Evolutionary conservation across 2,888 invertebrate species (phyloP).

Genomic region (Lycophotia porphyrea): DNA sequence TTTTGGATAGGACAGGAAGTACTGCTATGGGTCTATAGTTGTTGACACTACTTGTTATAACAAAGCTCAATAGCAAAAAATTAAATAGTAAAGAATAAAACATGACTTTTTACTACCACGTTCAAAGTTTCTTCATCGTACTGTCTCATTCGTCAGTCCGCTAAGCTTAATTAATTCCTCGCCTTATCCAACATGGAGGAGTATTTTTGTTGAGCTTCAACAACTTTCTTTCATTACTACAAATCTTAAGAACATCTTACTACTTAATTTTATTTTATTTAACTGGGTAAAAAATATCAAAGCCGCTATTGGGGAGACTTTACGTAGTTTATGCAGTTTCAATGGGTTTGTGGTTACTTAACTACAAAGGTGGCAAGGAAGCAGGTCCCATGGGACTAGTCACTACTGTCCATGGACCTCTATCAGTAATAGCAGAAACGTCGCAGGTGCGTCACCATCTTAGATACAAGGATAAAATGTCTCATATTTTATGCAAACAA

Average conservation of each 20-base stretch:
- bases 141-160: constrained; percentile 25
- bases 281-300: background rate
- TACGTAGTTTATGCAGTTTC: background rate
- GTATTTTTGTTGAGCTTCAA: constrained; percentile 31
- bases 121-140: background rate
- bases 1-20: no score
- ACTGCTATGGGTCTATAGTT: no score
- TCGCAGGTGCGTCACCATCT: background rate
- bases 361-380: background rate
- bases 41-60: no score
- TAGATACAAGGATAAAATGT: background rate
- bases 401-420: background rate
- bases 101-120: background rate
- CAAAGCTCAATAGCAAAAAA: background rate
- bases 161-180: constrained; percentile 64
- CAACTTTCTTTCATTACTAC: constrained; percentile 21
- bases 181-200: constrained; percentile 41
- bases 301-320: no score
- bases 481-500: background rate
- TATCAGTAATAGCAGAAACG: background rate
- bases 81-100: background rate
- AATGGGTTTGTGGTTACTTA: background rate
- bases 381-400: background rate
- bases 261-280: background rate
- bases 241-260: constrained; percentile 4